A percentile compares a stretch with the other conserved stretches of the same genome.
Conservation (phyloP, 2,888 invertebrate genomes). For the Rugalucina vietnamica region DNA sequence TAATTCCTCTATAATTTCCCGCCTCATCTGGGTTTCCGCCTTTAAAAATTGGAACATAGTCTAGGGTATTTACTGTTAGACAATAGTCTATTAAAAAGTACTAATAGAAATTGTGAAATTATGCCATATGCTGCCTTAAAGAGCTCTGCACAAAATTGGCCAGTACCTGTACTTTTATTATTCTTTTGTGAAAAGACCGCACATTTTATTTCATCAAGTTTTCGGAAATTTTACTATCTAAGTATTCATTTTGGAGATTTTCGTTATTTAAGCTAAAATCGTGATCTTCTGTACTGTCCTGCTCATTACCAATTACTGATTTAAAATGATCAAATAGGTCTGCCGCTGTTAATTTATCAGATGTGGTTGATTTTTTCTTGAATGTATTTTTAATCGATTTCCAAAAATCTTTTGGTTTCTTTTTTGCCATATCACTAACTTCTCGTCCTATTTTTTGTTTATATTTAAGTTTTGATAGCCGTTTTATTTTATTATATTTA, state of each 20-base stretch:
- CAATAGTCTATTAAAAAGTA: neutral
- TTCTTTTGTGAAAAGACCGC: neutral
- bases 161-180: neutral
- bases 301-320: neutral
- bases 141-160: too few species aligned
- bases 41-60: too few species aligned
- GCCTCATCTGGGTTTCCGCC: constrained; percentile 32
- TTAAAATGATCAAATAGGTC: neutral
- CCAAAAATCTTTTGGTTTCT: neutral
- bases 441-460: neutral
- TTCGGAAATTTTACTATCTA: neutral
- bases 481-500: neutral
- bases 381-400: neutral
- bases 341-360: neutral
- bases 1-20: constrained; percentile 42
- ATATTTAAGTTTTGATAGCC: neutral
- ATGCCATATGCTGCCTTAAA: too few species aligned
- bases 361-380: neutral
- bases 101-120: neutral
- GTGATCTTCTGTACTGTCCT: neutral
- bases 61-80: too few species aligned
- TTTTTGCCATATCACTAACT: neutral
- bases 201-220: neutral
- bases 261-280: neutral
- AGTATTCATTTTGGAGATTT: neutral